These are phyloP conservation scores for Ispidina picta DNA, from an alignment of 2,797 vertebrate genomes.

Conservation along the genomic window DNA sequence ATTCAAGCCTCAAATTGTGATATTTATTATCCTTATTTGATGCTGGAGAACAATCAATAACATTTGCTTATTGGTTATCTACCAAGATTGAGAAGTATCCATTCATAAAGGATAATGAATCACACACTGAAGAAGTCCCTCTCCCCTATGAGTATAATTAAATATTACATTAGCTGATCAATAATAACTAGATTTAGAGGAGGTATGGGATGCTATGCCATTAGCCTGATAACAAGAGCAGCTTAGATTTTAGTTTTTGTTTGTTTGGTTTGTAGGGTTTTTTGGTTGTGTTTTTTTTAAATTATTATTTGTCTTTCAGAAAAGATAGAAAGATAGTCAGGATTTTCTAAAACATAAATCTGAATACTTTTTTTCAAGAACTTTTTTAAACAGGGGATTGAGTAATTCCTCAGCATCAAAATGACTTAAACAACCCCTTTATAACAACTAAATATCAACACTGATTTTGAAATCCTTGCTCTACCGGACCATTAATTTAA, in stretches of 20 bases:
- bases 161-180: conserved; percentile 44
- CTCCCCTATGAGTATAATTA: conserved; percentile 16
- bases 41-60: conserved; percentile 41
- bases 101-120: conserved; percentile 49
- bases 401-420: background rate
- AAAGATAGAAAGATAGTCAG: background rate
- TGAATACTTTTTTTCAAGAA: background rate
- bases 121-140: conserved; percentile 23
- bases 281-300: background rate
- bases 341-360: conserved; percentile 20
- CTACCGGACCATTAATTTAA: background rate
- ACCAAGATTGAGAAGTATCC: conserved; percentile 29
- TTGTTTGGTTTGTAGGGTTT: background rate
- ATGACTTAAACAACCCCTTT: background rate
- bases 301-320: background rate
- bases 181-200: conserved; percentile 47
- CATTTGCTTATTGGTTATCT: conserved; percentile 47
- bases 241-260: background rate
- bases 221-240: background rate
- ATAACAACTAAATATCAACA: background rate
- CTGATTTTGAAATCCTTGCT: background rate
- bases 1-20: conserved; percentile 1
- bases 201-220: background rate
- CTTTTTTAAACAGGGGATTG: background rate
- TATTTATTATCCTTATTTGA: conserved; percentile 55